phyloP scores from a whole-genome alignment of 1,140 invertebrate species.

The Cheumatopsyche charites region DNA sequence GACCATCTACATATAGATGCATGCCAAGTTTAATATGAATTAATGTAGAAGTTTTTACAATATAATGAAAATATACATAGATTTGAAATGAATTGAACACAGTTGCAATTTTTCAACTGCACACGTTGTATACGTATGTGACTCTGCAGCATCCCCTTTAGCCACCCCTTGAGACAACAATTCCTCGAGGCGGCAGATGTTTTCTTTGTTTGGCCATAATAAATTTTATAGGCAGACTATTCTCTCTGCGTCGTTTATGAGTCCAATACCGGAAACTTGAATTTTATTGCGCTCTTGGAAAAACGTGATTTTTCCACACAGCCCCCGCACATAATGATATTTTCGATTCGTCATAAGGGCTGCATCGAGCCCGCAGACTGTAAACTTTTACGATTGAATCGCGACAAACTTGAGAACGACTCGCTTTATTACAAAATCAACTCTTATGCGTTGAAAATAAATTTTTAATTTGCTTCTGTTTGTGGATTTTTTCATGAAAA shows the following conservation, averaged over 20 bases:
- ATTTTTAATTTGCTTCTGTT: slow-evolving; percentile 1
- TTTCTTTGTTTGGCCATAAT: slow-evolving; percentile 49
- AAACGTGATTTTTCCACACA: slow-evolving; percentile 45
- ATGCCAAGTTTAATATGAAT: too few relatives aligned
- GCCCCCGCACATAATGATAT: slow-evolving; percentile 16
- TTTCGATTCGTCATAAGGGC: slow-evolving; percentile 26
- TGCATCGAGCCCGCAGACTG: background rate
- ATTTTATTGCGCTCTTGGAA: slow-evolving; percentile 45
- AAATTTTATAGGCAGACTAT: slow-evolving; percentile 49
- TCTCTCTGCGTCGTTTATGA: slow-evolving; percentile 47
- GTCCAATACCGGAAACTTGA: slow-evolving; percentile 47
- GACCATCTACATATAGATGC: too few relatives aligned
- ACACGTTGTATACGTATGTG: slow-evolving; percentile 11
- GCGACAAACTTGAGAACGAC: slow-evolving; percentile 4
- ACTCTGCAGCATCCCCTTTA: slow-evolving; percentile 22
- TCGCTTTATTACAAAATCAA: background rate
- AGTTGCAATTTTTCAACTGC: background rate
- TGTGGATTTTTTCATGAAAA: slow-evolving; percentile 33
- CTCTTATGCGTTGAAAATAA: background rate
- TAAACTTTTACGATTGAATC: slow-evolving; percentile 25
- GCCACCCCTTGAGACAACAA: slow-evolving; percentile 39
- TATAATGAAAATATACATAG: too few relatives aligned
- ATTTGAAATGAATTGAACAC: too few relatives aligned
- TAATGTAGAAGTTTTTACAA: too few relatives aligned
- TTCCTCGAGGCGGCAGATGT: slow-evolving; percentile 43